These are phyloP conservation scores for Bufotes viridis DNA, from an alignment of 2,797 vertebrate species.

Conservation along the genomic window DNA sequence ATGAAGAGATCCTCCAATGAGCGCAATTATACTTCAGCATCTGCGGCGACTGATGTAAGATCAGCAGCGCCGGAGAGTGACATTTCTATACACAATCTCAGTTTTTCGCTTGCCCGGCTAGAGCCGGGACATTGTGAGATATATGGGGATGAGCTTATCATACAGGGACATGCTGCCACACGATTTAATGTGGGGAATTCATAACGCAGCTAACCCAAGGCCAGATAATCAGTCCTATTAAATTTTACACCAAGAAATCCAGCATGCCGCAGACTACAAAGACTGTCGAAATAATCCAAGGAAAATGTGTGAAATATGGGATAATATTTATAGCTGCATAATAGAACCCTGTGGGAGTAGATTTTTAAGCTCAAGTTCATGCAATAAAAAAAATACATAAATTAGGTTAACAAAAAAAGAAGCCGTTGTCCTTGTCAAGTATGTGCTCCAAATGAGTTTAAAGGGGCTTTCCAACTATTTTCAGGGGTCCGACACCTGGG, in stretches of 20 bases:
- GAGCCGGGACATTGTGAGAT: not conserved
- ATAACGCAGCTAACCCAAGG: constrained; percentile 36
- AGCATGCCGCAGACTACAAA: constrained; percentile 35
- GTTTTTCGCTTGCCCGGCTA: constrained; percentile 41
- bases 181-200: constrained; percentile 24
- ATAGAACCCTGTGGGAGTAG: constrained; percentile 32
- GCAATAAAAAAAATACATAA: not conserved
- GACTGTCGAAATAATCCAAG: constrained; percentile 37
- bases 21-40: not conserved
- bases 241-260: constrained; percentile 44
- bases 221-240: constrained; percentile 53
- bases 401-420: not conserved
- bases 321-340: constrained; percentile 41
- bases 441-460: not conserved
- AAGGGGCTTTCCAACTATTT: not conserved
- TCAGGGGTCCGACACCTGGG: too few relatives aligned
- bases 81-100: constrained; percentile 38
- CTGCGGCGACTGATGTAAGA: constrained; percentile 8
- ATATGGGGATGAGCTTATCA: constrained; percentile 50
- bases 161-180: constrained; percentile 28
- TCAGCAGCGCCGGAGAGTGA: not conserved
- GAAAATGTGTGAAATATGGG: constrained; percentile 32
- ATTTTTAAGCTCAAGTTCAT: not conserved
- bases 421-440: not conserved
- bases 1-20: constrained; percentile 13